A percentile compares a stretch with the other conserved stretches of the same genome.
phyloP scores from a whole-genome alignment of 2,888 invertebrate genomes.

The Oxyteleia sp. region DNA sequence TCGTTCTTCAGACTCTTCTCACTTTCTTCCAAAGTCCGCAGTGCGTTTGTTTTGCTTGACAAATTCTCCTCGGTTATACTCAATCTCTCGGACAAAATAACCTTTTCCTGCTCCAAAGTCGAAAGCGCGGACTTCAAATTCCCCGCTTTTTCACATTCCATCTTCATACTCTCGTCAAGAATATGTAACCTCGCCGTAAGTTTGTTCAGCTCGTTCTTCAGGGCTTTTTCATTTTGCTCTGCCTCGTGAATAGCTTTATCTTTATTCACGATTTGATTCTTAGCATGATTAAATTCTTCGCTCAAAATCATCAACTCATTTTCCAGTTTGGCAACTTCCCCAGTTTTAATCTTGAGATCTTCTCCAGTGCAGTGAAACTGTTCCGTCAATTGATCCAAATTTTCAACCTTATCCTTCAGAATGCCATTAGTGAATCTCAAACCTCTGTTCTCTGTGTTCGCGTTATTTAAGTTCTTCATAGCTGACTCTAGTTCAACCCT shows the following conservation, averaged over 20 bases:
- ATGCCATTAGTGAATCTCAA: slow-evolving; percentile 63
- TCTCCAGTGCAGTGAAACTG: slow-evolving; percentile 63
- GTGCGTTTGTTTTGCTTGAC: slow-evolving; percentile 24
- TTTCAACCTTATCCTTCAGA: slow-evolving; percentile 68
- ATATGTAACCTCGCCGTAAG: slow-evolving; percentile 56
- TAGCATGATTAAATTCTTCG: slow-evolving; percentile 66
- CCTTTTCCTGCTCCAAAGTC: slow-evolving; percentile 57
- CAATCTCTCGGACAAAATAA: slow-evolving; percentile 55
- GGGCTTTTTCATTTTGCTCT: slow-evolving; percentile 57
- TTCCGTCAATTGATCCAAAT: slow-evolving; percentile 67
- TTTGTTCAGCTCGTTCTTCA: slow-evolving; percentile 67
- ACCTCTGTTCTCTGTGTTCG: slow-evolving; percentile 72
- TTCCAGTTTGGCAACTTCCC: slow-evolving; percentile 64
- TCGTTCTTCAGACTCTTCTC: slow-evolving; percentile 53
- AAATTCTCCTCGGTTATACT: slow-evolving; percentile 63
- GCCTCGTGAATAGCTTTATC: slow-evolving; percentile 67
- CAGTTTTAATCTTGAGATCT: slow-evolving; percentile 55
- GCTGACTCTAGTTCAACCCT: slow-evolving; percentile 88
- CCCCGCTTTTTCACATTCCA: slow-evolving; percentile 11
- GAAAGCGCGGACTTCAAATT: slow-evolving; percentile 45
- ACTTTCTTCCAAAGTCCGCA: slow-evolving; percentile 40
- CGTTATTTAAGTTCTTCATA: slow-evolving; percentile 70
- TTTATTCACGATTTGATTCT: slow-evolving; percentile 55
- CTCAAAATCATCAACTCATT: slow-evolving; percentile 65
- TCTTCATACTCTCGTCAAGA: slow-evolving; percentile 52